Base-by-base conservation (phyloP, 2,113 vertebrate species). In the Pimephales promelas region DNA sequence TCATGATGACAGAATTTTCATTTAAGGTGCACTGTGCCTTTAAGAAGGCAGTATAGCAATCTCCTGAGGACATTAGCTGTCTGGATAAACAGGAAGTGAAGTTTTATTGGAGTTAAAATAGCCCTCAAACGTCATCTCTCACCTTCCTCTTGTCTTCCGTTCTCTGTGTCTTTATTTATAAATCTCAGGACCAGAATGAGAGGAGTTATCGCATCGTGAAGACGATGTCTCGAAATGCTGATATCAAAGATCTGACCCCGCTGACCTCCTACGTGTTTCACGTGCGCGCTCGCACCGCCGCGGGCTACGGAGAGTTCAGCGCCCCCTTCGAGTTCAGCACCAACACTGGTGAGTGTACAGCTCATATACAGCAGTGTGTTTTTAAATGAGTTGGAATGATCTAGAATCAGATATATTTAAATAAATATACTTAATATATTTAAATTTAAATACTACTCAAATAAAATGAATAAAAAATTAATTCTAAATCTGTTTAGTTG, bases 251-350 rank as follows among this genome's bases (percentile, higher is more conserved):
- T 36, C 91, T 99, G 90, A 98, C 96, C 80, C 96, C 98, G 0
- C 90, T 99, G 66, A 99, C 97, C 45, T 97, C 97, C 1, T 99
- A 99, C 3, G 96, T 99, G 13, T 99, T 99, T 90, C 98, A 99
- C 0, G 98, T 99, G 82, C 93, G 98, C 1, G 98, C 98, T 66
- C 95, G 98, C 82, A 99, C 98, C 0, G 97, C 97, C 0, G 97
- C 98, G 0, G 97, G 98, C 8, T 99, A 99, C 0, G 98, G 97
- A 1, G 97, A 98, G 61, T 99, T 98, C 93, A 99, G 98, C 1
- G 95, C 95, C 3, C 97, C 97, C 0, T 95, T 98, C 68, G 97
- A 99, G 90, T 97, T 98, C 93, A 99, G 96, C 84, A 99, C 98
- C 8, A 99, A 99, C 92, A 98, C 98, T 75, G 97, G 98, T 99